Evolutionary conservation across 2,888 invertebrate genomes (phyloP).

Genomic region (Lithophane ornitopus): DNA sequence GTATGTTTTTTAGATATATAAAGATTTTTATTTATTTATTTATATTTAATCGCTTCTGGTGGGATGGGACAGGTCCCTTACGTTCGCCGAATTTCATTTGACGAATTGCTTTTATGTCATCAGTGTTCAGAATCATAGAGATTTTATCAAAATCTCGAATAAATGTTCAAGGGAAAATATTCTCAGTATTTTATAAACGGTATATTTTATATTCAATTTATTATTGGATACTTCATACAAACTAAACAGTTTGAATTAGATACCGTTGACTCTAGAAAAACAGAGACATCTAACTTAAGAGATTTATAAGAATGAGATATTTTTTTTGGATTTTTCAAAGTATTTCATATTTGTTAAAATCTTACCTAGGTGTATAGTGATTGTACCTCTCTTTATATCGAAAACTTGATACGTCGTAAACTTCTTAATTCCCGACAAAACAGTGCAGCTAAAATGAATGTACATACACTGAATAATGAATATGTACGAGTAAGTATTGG

Average conservation of each 20-base stretch:
- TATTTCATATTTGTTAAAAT: not conserved
- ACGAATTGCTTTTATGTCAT: slow-evolving; percentile 15
- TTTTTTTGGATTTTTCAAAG: not conserved
- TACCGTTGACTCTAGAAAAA: not conserved
- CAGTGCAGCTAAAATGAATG: not conserved
- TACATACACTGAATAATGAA: not conserved
- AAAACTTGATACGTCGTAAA: not conserved
- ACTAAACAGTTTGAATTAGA: slow-evolving; percentile 10
- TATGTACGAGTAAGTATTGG: not conserved
- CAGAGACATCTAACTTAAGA: not conserved
- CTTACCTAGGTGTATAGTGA: not conserved
- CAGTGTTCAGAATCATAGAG: not conserved
- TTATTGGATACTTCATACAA: slow-evolving; percentile 25
- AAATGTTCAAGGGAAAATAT: slow-evolving; percentile 20
- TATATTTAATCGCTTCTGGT: too few species aligned
- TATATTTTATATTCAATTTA: slow-evolving; percentile 41
- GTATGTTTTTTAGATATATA: too few species aligned
- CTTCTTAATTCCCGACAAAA: not conserved
- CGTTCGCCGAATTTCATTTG: not conserved
- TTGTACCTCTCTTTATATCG: not conserved
- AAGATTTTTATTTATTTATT: too few species aligned
- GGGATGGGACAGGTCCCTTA: too few species aligned
- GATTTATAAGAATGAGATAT: not conserved
- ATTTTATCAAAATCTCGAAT: slow-evolving; percentile 1
- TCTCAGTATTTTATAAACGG: slow-evolving; percentile 19